Conservation (phyloP, 1,140 invertebrate genomes). For the Wasmannia auropunctata region DNA sequence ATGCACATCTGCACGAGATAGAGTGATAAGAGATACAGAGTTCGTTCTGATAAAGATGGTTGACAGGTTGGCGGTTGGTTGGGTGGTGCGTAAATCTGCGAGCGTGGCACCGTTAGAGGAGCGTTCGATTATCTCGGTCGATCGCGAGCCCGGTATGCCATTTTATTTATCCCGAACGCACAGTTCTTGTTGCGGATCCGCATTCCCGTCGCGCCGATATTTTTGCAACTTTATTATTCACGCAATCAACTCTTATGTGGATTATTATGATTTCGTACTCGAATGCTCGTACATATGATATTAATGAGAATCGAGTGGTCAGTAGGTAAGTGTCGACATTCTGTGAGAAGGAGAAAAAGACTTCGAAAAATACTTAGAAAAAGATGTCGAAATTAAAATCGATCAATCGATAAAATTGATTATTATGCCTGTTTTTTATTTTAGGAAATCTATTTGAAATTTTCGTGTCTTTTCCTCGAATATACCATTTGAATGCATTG, state of each 20-base stretch:
- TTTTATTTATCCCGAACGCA: conserved; percentile 29
- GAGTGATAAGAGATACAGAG: conserved; percentile 13
- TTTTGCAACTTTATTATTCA: conserved; percentile 34
- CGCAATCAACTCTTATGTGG: neutral
- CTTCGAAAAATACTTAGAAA: neutral
- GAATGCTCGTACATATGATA: neutral
- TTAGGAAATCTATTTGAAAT: neutral
- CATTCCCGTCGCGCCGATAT: conserved; percentile 10
- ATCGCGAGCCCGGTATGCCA: conserved; percentile 44
- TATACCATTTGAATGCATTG: neutral
- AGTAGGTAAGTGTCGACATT: neutral
- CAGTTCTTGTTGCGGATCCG: conserved; percentile 23
- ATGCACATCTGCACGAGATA: conserved; percentile 2
- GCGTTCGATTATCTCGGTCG: conserved; percentile 47
- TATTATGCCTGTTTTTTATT: neutral
- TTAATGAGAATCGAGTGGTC: neutral
- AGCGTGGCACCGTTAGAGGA: conserved; percentile 38
- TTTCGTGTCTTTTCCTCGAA: neutral
- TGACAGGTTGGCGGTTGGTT: conserved; percentile 14
- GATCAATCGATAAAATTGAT: too few species aligned
- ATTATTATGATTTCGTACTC: neutral
- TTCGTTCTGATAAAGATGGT: conserved; percentile 30
- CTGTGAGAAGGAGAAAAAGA: neutral
- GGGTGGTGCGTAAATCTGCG: conserved; percentile 45
- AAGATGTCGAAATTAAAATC: neutral